Evolutionary conservation across 2,888 invertebrate species (phyloP), one percentile per base, ranked within the genome.

Genomic region (Stenodera caucasica): DNA sequence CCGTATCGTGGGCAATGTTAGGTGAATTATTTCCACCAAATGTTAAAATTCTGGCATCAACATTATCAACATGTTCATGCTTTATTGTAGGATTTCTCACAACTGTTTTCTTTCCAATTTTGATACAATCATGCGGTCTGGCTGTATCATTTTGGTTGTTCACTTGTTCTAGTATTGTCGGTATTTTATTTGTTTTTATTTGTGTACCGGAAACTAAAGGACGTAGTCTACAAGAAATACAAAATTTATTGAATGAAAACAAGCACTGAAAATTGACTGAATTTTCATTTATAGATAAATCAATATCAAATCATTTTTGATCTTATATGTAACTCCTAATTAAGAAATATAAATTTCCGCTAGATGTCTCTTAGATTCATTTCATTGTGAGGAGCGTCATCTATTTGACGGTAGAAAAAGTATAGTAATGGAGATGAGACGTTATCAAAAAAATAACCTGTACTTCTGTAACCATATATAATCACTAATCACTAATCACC

Each of bases 11-110:
- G 92, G 89, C 91, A 0, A 86, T 93, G 40, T 86, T 91, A 83
- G 88, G 90, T 0, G 94, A 94, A 78, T 85, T 94, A 78, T 88
- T 94, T 78, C 88, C 94, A 30, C 81, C 88, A 0, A 88, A 90
- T 67, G 88, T 91, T 1, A 91, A 91, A 78, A 86, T 90, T 0
- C 81, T 85, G 23, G 90, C 90, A 0, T 61, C 65, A n/a, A 67
- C 70, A 21, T 45, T 69, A 5, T 58, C 63, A 0, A 58, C 64
- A 29, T 60, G 54, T 8, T 21, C 62, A 14, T 66, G 65, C 12
- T 62, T 70, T 4, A 30, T 64, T n/a, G 30, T 61, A 18, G 66
- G 63, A 14, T 71, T 70, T 55, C 14, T 63, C 1, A 58, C 67
- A n/a, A 62, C 62, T 1, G 57, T 60, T 6, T 53, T 62, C 2